phyloP scores from a whole-genome alignment of 1,140 invertebrate genomes.

The Monomorium pharaonis region DNA sequence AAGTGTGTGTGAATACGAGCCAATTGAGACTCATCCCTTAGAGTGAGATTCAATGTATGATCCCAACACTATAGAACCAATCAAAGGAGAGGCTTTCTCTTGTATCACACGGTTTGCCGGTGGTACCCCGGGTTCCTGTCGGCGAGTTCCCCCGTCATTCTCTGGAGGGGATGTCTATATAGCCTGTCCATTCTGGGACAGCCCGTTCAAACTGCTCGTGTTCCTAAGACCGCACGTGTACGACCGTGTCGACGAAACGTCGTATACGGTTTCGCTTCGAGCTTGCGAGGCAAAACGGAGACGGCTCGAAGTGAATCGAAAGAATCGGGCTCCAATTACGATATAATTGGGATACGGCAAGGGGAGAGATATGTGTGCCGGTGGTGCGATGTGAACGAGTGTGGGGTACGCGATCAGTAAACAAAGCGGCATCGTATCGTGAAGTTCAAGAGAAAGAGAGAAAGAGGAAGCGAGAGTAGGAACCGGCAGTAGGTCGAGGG shows the following conservation, averaged over 20 bases:
- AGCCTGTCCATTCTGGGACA: constrained; percentile 76
- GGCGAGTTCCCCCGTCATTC: constrained; percentile 65
- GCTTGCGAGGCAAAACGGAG: neutral
- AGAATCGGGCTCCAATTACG: constrained; percentile 7
- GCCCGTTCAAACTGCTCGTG: constrained; percentile 80
- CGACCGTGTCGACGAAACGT: constrained; percentile 34
- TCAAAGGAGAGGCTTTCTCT: constrained; percentile 80
- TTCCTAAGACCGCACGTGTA: constrained; percentile 73
- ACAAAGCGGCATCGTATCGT: constrained; percentile 35
- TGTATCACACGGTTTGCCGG: constrained; percentile 70
- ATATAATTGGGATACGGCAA: neutral
- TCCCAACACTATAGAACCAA: constrained; percentile 62
- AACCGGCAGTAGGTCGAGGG: constrained; percentile 33
- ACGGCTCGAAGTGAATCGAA: neutral
- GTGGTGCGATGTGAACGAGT: constrained; percentile 78
- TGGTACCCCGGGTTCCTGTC: constrained; percentile 62
- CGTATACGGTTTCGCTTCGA: neutral
- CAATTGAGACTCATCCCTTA: neutral
- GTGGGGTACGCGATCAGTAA: constrained; percentile 65
- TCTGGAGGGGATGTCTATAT: constrained; percentile 82
- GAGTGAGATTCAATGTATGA: neutral
- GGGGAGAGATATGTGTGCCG: constrained; percentile 69
- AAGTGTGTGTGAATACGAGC: neutral
- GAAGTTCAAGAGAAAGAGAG: constrained; percentile 17
- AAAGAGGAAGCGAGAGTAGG: constrained; percentile 19